Conservation (phyloP, 2,888 invertebrate genomes). For the Pycnomerus fuliginosus region DNA sequence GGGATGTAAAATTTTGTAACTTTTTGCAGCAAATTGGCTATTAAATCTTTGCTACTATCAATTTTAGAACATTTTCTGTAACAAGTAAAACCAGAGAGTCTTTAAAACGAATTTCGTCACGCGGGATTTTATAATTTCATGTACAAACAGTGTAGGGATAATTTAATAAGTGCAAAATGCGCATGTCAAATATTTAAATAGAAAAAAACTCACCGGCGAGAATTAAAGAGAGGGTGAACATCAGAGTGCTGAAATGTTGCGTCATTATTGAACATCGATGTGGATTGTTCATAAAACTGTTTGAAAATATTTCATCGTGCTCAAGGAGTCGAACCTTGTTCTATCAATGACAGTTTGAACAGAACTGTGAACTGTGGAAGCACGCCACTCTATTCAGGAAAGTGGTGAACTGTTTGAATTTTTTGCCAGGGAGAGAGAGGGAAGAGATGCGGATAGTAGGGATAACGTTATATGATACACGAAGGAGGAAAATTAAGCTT, state of each 20-base stretch:
- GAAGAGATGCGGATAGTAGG: constrained; percentile 19
- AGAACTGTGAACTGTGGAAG: constrained; percentile 27
- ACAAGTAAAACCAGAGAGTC: too few species aligned
- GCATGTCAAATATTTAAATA: constrained; percentile 4
- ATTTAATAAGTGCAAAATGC: too few species aligned
- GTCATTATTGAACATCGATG: constrained; percentile 22
- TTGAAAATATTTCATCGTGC: constrained; percentile 1
- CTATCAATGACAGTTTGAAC: constrained; percentile 23
- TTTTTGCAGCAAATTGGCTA: too few species aligned
- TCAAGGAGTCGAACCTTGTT: constrained; percentile 7
- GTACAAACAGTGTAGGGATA: too few species aligned
- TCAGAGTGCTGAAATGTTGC: constrained; percentile 14
- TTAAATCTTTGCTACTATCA: too few species aligned
- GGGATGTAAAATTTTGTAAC: too few species aligned
- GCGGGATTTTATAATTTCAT: too few species aligned
- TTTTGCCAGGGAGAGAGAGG: constrained; percentile 22
- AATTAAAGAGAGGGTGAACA: constrained; percentile 9
- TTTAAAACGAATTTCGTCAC: too few species aligned
- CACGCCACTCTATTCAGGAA: constrained; percentile 26
- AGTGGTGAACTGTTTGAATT: constrained; percentile 25
- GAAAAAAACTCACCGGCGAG: constrained; percentile 14
- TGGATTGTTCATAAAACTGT: constrained; percentile 3
- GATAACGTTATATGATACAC: constrained; percentile 16
- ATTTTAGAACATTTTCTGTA: too few species aligned
- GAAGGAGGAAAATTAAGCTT: constrained; percentile 8